A percentile compares a stretch with the other conserved stretches of the same genome.
These are phyloP conservation scores for Lamellibrachia columna DNA, from an alignment of 2,888 invertebrate species.

Conservation along the genomic window DNA sequence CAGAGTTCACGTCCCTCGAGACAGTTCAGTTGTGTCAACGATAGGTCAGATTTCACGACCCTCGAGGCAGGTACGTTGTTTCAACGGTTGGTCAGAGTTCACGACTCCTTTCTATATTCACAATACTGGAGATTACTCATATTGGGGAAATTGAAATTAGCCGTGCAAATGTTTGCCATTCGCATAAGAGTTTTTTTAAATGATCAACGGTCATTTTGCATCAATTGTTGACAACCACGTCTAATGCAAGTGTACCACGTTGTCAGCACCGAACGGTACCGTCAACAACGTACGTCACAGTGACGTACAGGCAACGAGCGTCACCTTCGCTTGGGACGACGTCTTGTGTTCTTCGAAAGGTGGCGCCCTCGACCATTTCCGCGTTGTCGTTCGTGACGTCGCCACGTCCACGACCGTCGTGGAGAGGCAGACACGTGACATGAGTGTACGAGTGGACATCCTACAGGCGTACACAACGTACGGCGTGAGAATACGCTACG, in stretches of 20 bases:
- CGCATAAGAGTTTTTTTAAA: not conserved
- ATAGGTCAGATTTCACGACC: not conserved
- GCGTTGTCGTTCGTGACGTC: not conserved
- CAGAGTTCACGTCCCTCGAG: not conserved
- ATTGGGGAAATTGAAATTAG: not conserved
- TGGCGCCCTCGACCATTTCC: constrained; percentile 35
- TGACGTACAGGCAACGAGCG: constrained; percentile 25
- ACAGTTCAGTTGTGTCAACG: too few species aligned
- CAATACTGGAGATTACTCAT: not conserved
- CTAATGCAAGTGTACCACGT: not conserved
- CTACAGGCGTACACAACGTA: constrained; percentile 49
- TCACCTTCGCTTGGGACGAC: constrained; percentile 45
- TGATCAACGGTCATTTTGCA: too few species aligned
- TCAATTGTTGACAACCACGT: not conserved
- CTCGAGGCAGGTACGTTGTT: too few species aligned
- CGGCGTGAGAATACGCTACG: constrained; percentile 45
- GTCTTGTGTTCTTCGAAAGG: constrained; percentile 48
- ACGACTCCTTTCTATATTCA: not conserved
- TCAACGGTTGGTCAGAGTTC: not conserved
- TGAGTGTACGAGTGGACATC: not conserved
- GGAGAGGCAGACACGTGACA: not conserved
- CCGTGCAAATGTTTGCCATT: not conserved
- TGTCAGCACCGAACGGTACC: constrained; percentile 25
- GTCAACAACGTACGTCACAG: constrained; percentile 13
- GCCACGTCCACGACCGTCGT: not conserved